Percentiles rank a stretch among this genome's conserved stretches.
These are phyloP conservation scores for Arctia plantaginis DNA, from an alignment of 2,888 invertebrate genomes.

Conservation along the genomic window DNA sequence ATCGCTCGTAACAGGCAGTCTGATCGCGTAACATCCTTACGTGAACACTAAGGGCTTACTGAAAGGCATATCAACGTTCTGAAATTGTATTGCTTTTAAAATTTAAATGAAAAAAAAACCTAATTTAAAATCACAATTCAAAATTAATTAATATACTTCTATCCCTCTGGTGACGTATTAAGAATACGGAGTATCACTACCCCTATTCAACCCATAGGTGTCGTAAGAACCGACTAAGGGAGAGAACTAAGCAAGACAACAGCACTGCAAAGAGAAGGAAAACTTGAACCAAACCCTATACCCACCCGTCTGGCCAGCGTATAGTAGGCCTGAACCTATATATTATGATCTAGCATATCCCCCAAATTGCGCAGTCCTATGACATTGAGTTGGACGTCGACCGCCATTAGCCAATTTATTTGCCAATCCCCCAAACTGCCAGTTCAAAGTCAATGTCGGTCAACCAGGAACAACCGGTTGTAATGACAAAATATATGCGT, in stretches of 20 bases:
- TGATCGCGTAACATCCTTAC: background rate
- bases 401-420: slow-evolving; percentile 51
- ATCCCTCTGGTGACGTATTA: too few species aligned
- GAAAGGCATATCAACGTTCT: background rate
- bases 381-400: slow-evolving; percentile 52
- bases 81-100: background rate
- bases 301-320: too few species aligned
- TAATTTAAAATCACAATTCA: too few species aligned
- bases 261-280: too few species aligned
- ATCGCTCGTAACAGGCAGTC: background rate
- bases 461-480: slow-evolving; percentile 41
- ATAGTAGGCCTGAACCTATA: too few species aligned
- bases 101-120: background rate
- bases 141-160: background rate
- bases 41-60: background rate
- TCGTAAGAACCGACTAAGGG: too few species aligned
- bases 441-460: slow-evolving; percentile 64
- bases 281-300: too few species aligned
- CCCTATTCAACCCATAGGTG: too few species aligned
- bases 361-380: slow-evolving; percentile 27
- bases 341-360: slow-evolving; percentile 22
- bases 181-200: too few species aligned
- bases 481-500: slow-evolving; percentile 2
- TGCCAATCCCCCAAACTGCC: slow-evolving; percentile 48
- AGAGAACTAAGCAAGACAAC: too few species aligned